A percentile compares a stretch with the other conserved stretches of the same genome.
Evolutionary conservation across 2,113 vertebrate species (phyloP).

Genomic region (Ursus arctos): DNA sequence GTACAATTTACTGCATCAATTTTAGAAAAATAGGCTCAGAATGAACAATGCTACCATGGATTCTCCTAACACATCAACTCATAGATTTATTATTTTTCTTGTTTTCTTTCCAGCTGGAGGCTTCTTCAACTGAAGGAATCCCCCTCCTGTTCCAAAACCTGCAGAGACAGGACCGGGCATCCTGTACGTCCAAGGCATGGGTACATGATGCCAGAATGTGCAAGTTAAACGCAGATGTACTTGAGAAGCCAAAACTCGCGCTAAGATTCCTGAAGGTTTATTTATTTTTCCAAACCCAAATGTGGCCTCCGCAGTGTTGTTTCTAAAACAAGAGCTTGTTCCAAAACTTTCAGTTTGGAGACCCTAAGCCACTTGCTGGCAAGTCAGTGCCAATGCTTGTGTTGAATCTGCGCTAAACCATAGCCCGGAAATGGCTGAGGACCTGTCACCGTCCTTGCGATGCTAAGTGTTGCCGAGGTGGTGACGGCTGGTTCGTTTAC

Average conservation of each 20-base stretch:
- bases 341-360: slow-evolving; percentile 95
- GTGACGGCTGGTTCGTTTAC: slow-evolving; percentile 92
- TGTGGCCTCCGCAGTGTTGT: slow-evolving; percentile 90
- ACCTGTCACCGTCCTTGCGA: slow-evolving; percentile 93
- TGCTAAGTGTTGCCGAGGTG: slow-evolving; percentile 94
- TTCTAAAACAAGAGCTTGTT: slow-evolving; percentile 93
- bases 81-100: slow-evolving; percentile 92
- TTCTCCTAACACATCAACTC: background rate
- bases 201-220: slow-evolving; percentile 93
- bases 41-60: slow-evolving; percentile 73
- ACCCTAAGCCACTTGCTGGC: slow-evolving; percentile 90
- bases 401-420: slow-evolving; percentile 93
- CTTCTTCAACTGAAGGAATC: slow-evolving; percentile 94
- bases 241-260: slow-evolving; percentile 94
- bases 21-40: slow-evolving; percentile 86
- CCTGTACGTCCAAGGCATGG: slow-evolving; percentile 91
- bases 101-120: slow-evolving; percentile 93
- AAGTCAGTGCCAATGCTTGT: slow-evolving; percentile 93
- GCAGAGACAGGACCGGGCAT: slow-evolving; percentile 90
- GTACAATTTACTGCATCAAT: slow-evolving; percentile 79
- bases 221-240: slow-evolving; percentile 93
- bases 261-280: slow-evolving; percentile 95
- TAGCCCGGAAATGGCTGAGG: slow-evolving; percentile 91
- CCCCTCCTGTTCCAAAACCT: slow-evolving; percentile 89
- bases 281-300: slow-evolving; percentile 93